These are phyloP conservation scores for Cairina moschata DNA, from an alignment of 2,113 vertebrate species.

Conservation along the genomic window DNA sequence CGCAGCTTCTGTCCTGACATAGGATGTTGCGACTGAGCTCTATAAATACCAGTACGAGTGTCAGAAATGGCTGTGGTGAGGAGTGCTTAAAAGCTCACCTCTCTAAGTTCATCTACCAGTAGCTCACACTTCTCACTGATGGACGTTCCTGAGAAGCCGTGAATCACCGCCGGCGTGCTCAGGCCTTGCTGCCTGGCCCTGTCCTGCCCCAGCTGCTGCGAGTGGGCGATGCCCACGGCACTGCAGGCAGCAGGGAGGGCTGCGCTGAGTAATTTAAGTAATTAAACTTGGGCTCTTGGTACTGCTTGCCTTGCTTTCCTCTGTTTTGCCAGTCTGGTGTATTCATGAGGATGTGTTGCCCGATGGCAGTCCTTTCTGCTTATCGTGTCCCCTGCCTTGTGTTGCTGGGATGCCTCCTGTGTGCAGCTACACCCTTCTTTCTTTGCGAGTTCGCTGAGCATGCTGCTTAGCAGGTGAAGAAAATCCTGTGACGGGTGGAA, in stretches of 20 bases:
- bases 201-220: fast-evolving
- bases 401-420: neutral
- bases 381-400: neutral
- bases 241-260: neutral
- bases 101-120: neutral
- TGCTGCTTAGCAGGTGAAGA: neutral
- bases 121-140: neutral
- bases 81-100: neutral
- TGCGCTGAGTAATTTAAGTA: neutral
- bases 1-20: neutral
- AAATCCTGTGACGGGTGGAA: neutral
- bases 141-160: neutral
- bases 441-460: neutral
- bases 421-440: too few relatives aligned
- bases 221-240: fast-evolving
- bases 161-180: neutral
- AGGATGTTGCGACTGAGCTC: neutral
- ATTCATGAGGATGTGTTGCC: neutral
- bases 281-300: neutral
- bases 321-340: neutral
- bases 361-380: neutral
- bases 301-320: neutral
- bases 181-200: neutral
- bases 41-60: neutral
- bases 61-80: neutral